A percentile compares a stretch with the other conserved stretches of the same genome.
Conservation (phyloP, 1,140 invertebrate genomes). For the Globodera rostochiensis region DNA sequence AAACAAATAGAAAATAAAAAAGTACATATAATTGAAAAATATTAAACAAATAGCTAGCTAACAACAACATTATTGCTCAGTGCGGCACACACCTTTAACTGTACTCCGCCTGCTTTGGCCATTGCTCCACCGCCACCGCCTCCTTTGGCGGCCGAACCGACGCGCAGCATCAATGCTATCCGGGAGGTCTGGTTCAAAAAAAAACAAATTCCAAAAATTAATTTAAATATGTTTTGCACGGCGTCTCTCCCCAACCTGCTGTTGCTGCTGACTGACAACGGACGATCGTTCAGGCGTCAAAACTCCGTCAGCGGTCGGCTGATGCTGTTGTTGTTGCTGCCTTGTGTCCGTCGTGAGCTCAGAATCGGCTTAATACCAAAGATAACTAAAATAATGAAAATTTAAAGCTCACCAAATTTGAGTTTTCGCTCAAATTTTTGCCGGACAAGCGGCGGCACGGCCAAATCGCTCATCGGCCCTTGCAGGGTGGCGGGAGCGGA, state of each 20-base stretch:
- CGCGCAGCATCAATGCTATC: slow-evolving; percentile 28
- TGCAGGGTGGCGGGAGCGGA: slow-evolving; percentile 32
- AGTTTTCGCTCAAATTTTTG: slow-evolving; percentile 56
- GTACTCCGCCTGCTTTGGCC: slow-evolving; percentile 14
- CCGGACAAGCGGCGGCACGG: slow-evolving; percentile 49
- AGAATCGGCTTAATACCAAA: neutral
- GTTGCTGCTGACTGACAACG: neutral
- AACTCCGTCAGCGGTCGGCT: neutral
- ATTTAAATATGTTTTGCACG: too few relatives aligned
- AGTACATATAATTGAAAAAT: too few relatives aligned
- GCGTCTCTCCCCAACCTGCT: too few relatives aligned
- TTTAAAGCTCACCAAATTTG: slow-evolving; percentile 44
- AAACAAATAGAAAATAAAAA: neutral
- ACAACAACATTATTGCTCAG: neutral
- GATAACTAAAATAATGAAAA: slow-evolving; percentile 9
- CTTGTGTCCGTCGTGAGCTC: neutral
- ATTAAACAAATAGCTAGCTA: too few relatives aligned
- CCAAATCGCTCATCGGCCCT: slow-evolving; percentile 40
- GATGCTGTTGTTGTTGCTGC: neutral
- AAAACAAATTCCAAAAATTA: neutral
- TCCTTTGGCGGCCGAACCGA: neutral
- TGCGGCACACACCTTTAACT: slow-evolving; percentile 9
- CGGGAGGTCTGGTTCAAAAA: neutral
- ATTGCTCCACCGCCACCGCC: neutral
- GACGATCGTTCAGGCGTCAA: slow-evolving; percentile 41